Evolutionary conservation across 2,113 vertebrate species (phyloP).

Genomic region (Tiliqua scincoides): DNA sequence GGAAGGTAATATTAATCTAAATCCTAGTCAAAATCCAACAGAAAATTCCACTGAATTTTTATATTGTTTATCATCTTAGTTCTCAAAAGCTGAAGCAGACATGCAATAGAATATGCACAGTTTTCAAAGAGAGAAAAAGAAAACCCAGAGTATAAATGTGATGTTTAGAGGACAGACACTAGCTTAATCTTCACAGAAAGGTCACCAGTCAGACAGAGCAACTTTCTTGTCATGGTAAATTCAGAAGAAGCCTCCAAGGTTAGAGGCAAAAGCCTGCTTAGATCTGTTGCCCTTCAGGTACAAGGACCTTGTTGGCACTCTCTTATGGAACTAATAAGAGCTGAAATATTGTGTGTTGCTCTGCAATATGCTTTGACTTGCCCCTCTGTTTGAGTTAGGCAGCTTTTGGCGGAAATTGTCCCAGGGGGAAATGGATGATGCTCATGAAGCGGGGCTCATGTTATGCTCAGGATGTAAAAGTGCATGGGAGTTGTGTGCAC

Average conservation of each 20-base stretch:
- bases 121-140: background rate
- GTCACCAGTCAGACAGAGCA: slow-evolving; percentile 17
- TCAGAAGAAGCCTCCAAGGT: slow-evolving; percentile 21
- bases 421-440: background rate
- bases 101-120: background rate
- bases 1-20: no score
- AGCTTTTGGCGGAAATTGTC: slow-evolving; percentile 27
- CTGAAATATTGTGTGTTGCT: background rate
- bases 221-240: fast-evolving
- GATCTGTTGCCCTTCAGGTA: slow-evolving; percentile 41
- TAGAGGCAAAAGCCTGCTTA: slow-evolving; percentile 30
- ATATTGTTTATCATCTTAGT: background rate
- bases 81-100: no score
- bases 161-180: slow-evolving; percentile 21
- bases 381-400: slow-evolving; percentile 20
- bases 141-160: background rate
- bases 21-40: no score
- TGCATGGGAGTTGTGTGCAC: background rate
- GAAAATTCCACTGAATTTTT: no score
- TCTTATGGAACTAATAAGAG: slow-evolving; percentile 44
- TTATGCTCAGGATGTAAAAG: background rate
- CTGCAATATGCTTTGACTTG: slow-evolving; percentile 45
- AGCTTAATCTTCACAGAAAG: slow-evolving; percentile 7
- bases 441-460: background rate
- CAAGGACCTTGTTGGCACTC: slow-evolving; percentile 31